Evolutionary conservation across 2,797 vertebrate species (phyloP).

Genomic region (Sarcophilus harrisii): DNA sequence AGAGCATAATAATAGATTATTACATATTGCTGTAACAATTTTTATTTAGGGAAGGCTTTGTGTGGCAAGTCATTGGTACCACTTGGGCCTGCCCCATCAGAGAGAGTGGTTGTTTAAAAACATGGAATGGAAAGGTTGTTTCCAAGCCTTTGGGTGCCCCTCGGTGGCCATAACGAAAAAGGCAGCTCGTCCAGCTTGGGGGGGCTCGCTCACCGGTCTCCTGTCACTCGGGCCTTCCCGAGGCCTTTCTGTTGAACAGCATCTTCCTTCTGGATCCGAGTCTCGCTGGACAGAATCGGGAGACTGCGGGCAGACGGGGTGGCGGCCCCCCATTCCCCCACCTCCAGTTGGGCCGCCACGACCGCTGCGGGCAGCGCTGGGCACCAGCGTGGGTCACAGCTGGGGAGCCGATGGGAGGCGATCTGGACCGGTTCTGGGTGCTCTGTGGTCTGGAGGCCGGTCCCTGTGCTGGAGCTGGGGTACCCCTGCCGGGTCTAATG

Average conservation of each 20-base stretch:
- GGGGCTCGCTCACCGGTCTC: too few species aligned
- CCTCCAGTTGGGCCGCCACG: slow-evolving; percentile 65
- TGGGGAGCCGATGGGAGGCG: slow-evolving; percentile 16
- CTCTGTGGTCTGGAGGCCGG: slow-evolving; percentile 44
- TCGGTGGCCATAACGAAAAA: slow-evolving; percentile 84
- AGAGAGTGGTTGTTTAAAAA: slow-evolving; percentile 51
- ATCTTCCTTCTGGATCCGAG: background rate
- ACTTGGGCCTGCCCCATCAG: slow-evolving; percentile 22
- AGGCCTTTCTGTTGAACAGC: fast-evolving
- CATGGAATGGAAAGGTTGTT: slow-evolving; percentile 57
- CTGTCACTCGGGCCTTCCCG: fast-evolving
- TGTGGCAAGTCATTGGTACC: background rate
- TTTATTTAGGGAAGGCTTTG: background rate
- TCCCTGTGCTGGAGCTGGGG: slow-evolving; percentile 43
- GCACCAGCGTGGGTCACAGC: slow-evolving; percentile 61
- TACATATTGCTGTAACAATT: background rate
- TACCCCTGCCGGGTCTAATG: background rate
- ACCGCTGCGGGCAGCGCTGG: slow-evolving; percentile 63
- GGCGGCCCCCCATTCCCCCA: slow-evolving; percentile 58
- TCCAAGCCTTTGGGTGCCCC: slow-evolving; percentile 86
- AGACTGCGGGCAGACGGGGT: slow-evolving; percentile 68
- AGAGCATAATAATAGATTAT: slow-evolving; percentile 43
- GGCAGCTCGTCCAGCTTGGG: slow-evolving; percentile 62
- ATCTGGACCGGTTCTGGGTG: background rate
- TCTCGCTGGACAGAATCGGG: slow-evolving; percentile 62